A percentile compares a stretch with the other conserved stretches of the same genome.
Evolutionary conservation across 2,888 invertebrate genomes (phyloP).

Genomic region (Drosophila colorata): DNA sequence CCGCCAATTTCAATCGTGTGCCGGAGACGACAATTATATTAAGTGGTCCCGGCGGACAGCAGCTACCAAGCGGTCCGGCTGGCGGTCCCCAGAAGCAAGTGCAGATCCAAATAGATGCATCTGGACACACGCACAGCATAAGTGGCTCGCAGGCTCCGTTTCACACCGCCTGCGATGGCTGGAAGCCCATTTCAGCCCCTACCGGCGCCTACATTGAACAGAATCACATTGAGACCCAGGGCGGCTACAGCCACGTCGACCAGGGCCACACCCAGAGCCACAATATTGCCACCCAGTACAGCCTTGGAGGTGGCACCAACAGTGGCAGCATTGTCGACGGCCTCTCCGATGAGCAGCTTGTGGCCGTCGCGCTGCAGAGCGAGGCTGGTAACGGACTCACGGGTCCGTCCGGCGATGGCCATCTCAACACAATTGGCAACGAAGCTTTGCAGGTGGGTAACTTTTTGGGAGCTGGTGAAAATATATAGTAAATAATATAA

Average conservation of each 20-base stretch:
- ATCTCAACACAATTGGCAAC: slow-evolving; percentile 74
- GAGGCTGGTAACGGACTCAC: slow-evolving; percentile 49
- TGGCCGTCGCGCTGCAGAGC: slow-evolving; percentile 83
- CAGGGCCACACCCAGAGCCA: slow-evolving; percentile 48
- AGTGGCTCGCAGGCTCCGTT: slow-evolving; percentile 82
- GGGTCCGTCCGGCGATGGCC: slow-evolving; percentile 64
- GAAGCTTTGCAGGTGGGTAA: slow-evolving; percentile 61
- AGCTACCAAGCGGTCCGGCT: slow-evolving; percentile 86
- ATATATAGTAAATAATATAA: too few species aligned
- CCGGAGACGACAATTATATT: slow-evolving; percentile 79
- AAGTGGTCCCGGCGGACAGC: slow-evolving; percentile 36
- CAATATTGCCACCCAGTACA: slow-evolving; percentile 55
- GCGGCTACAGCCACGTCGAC: slow-evolving; percentile 80
- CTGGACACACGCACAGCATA: slow-evolving; percentile 80
- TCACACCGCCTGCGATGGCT: slow-evolving; percentile 90
- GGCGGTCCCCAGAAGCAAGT: slow-evolving; percentile 88
- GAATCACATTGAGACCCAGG: slow-evolving; percentile 82
- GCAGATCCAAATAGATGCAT: slow-evolving; percentile 82
- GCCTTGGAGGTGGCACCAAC: slow-evolving; percentile 14
- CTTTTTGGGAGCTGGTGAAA: slow-evolving; percentile 18
- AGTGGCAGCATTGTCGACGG: slow-evolving; percentile 66
- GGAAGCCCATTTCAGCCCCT: slow-evolving; percentile 93
- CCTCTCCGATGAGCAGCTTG: slow-evolving; percentile 83
- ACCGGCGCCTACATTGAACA: slow-evolving; percentile 80
- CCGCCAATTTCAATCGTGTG: slow-evolving; percentile 57